Evolutionary conservation across 2,113 vertebrate species (phyloP).

Genomic region (Pachypanchax playfairii): DNA sequence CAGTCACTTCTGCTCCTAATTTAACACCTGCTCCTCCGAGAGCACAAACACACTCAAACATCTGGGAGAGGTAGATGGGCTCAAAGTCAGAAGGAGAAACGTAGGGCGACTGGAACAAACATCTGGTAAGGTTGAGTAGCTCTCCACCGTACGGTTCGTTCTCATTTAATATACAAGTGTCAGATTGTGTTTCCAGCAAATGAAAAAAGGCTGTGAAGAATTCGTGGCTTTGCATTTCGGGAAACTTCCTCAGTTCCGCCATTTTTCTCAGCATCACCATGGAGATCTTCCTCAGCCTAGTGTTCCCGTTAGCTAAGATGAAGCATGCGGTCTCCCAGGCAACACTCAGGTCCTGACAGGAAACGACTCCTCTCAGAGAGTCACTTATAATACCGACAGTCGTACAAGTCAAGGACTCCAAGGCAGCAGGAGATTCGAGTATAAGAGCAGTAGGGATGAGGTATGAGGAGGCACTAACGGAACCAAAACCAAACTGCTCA

Average conservation of each 20-base stretch:
- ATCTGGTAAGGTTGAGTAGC: constrained; percentile 81
- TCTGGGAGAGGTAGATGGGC: constrained; percentile 86
- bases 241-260: constrained; percentile 85
- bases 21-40: constrained; percentile 74
- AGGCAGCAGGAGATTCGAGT: constrained; percentile 78
- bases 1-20: constrained; percentile 81
- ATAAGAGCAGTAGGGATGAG: constrained; percentile 84
- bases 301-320: constrained; percentile 81
- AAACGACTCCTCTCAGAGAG: constrained; percentile 82
- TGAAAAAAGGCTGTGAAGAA: constrained; percentile 87
- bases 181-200: constrained; percentile 72
- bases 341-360: constrained; percentile 77
- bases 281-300: constrained; percentile 77
- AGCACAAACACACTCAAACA: constrained; percentile 85
- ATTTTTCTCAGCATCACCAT: constrained; percentile 82
- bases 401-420: constrained; percentile 84
- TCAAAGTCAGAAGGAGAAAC: constrained; percentile 80
- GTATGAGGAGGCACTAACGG: constrained; percentile 68
- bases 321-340: constrained; percentile 88
- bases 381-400: constrained; percentile 81
- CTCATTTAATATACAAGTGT: constrained; percentile 35
- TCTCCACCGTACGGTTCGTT: constrained; percentile 79
- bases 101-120: constrained; percentile 80
- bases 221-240: constrained; percentile 79
- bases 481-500: constrained; percentile 76